Evolutionary conservation across 2,888 invertebrate species (phyloP).

Genomic region (Laspeyria flexula): DNA sequence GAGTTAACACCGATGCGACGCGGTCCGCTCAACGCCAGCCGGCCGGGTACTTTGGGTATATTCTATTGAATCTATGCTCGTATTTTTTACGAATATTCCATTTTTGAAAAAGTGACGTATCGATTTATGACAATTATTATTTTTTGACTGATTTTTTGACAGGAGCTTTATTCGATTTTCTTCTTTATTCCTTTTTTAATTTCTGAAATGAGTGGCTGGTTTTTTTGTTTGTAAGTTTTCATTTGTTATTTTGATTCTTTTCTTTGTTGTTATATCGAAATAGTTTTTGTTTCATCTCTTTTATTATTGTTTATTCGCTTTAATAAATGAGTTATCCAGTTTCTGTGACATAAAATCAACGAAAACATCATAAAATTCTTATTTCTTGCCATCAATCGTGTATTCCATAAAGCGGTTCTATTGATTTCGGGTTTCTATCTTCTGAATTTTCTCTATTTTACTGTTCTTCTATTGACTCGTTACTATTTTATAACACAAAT

Average conservation of each 20-base stretch:
- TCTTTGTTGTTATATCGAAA: not conserved
- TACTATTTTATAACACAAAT: not conserved
- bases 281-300: not conserved
- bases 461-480: conserved; percentile 4
- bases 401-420: conserved; percentile 15
- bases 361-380: conserved; percentile 39
- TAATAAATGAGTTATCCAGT: conserved; percentile 11
- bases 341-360: conserved; percentile 30
- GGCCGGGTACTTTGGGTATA: conserved; percentile 81
- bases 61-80: conserved; percentile 28
- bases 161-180: not conserved
- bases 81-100: conserved; percentile 7
- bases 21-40: conserved; percentile 72
- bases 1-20: conserved; percentile 83
- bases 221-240: not conserved
- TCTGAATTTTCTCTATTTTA: conserved; percentile 2
- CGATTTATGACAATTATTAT: conserved; percentile 7
- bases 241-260: not conserved
- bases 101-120: conserved; percentile 12
- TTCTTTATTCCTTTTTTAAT: not conserved
- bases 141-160: not conserved
- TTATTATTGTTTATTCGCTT: conserved; percentile 10
- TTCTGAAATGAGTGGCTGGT: not conserved
- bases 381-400: conserved; percentile 17
- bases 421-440: conserved; percentile 16